Base-by-base conservation (phyloP, 2,797 vertebrate genomes). In the Galagoides demidoff region DNA sequence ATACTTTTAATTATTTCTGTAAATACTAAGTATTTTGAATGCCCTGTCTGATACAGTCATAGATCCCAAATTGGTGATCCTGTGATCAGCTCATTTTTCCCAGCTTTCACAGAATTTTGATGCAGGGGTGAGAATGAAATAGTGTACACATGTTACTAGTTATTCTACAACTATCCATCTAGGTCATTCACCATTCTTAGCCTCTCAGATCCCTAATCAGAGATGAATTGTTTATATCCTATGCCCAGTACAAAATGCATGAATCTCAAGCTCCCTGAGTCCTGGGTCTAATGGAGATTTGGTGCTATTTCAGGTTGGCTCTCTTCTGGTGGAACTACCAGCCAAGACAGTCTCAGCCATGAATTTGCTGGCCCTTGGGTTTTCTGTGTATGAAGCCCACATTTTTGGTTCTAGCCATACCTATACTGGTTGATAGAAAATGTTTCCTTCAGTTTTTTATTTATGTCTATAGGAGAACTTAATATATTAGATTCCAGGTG, bases 391-490 rank as follows among this genome's bases (percentile, higher is more conserved):
- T 70, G 49, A 87, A 84, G 77, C 25, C 45, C 59, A 86, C 39
- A 74, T 84, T 63, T 90, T 87, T 89, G n/a, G 23, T 87, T 79
- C 12, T 37, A 79, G 79, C 39, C 39, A 29, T 2, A 59, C 7
- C 76, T 76, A 37, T 66, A 79, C 20, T 70, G 63, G 70, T 63
- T 64, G 31, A 79, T 22, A 86, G 79, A 61, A 88, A 76, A 29
- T 45, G n/a, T 71, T 81, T 61, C 25, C 19, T 86, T 84, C 3
- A 76, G 39, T 37, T 92, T 91, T 96, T 73, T 92, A 77, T 94
- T 93, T 91, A 55, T 85, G 29, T 91, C 83, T 95, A 34, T 20
- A 79, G 39, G 52, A 59, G 19, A 68, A 52, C 25, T 22, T 89
- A 49, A 31, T 66, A 52, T 52, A 49, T 4, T 52, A 70, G 39